These are phyloP conservation scores for Drosophila monieri DNA, from an alignment of 2,888 invertebrate genomes.

Conservation along the genomic window DNA sequence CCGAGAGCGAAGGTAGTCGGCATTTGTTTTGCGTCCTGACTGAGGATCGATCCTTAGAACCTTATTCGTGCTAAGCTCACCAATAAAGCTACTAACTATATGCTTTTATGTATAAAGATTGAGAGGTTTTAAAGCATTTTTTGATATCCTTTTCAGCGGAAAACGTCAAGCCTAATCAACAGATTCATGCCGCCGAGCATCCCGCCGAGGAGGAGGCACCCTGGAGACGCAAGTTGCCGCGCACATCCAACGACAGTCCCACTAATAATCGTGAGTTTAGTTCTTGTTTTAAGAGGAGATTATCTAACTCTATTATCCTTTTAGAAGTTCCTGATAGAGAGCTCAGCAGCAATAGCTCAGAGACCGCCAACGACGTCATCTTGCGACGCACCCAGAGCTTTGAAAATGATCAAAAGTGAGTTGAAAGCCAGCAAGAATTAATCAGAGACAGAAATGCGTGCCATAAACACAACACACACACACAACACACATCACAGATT, in stretches of 20 bases:
- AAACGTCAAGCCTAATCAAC: slow-evolving; percentile 75
- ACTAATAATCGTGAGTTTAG: slow-evolving; percentile 85
- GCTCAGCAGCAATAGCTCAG: slow-evolving; percentile 75
- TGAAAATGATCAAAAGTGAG: slow-evolving; percentile 95
- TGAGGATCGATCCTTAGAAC: slow-evolving; percentile 30
- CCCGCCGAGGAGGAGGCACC: slow-evolving; percentile 87
- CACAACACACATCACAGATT: slow-evolving; percentile 49
- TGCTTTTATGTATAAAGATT: neutral
- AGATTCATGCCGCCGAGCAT: slow-evolving; percentile 81
- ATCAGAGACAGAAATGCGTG: slow-evolving; percentile 61
- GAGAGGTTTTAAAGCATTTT: neutral
- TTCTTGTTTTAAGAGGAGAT: neutral
- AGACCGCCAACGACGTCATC: slow-evolving; percentile 86
- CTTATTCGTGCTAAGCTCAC: slow-evolving; percentile 48
- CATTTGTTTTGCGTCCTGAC: slow-evolving; percentile 45
- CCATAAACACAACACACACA: slow-evolving; percentile 46
- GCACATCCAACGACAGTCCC: slow-evolving; percentile 85
- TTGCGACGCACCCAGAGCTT: slow-evolving; percentile 93
- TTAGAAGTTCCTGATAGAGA: slow-evolving; percentile 86
- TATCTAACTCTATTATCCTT: slow-evolving; percentile 50
- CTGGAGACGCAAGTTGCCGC: slow-evolving; percentile 87
- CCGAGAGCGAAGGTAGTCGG: slow-evolving; percentile 76
- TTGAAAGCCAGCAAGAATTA: slow-evolving; percentile 67
- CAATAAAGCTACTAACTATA: slow-evolving; percentile 35
- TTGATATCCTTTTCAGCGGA: slow-evolving; percentile 56